Percentiles rank a stretch among this genome's conserved stretches.
phyloP scores from a whole-genome alignment of 2,113 vertebrate species.

The Megalops atlanticus region DNA sequence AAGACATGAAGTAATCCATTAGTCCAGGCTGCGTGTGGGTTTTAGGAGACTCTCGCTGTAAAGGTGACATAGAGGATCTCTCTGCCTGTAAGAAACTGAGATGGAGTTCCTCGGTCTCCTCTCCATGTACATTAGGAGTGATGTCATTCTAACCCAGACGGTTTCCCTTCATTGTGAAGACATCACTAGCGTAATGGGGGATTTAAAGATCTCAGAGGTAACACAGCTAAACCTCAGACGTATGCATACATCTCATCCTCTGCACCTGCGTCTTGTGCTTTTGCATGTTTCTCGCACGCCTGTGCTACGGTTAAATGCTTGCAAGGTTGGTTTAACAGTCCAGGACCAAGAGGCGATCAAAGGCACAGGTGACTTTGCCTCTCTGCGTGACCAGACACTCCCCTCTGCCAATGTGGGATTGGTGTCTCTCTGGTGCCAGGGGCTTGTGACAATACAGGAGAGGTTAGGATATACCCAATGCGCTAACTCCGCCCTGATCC shows the following conservation, averaged over 20 bases:
- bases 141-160: background rate
- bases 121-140: background rate
- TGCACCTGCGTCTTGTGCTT: slow-evolving; percentile 8
- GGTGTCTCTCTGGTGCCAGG: slow-evolving; percentile 1
- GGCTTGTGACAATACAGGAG: background rate
- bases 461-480: background rate
- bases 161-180: background rate
- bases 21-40: slow-evolving; percentile 9
- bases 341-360: background rate
- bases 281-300: background rate
- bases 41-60: background rate
- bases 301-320: slow-evolving; percentile 22
- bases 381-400: slow-evolving; percentile 9
- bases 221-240: background rate
- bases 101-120: background rate
- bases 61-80: background rate
- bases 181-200: background rate
- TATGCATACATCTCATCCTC: background rate
- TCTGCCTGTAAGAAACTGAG: background rate
- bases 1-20: slow-evolving; percentile 13
- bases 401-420: background rate
- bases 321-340: background rate
- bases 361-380: slow-evolving; percentile 6
- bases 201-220: background rate
- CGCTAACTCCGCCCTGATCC: slow-evolving; percentile 15